Base-by-base conservation (phyloP, 2,888 invertebrate species). In the Calameuta idolon region DNA sequence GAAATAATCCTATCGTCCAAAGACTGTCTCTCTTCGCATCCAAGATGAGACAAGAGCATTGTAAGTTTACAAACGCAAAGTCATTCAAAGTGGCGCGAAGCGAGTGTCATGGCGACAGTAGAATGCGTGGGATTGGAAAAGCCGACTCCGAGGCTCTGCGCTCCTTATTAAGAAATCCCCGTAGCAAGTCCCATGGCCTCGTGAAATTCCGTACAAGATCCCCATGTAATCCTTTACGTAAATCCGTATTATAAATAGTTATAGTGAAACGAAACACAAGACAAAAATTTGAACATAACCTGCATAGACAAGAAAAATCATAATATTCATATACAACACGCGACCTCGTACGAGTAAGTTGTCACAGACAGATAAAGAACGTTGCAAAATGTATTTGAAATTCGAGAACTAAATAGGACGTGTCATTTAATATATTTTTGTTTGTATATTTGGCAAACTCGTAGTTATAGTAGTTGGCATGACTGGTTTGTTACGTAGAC, bases 131-230 rank as follows among this genome's bases (percentile, higher is more conserved):
- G 87, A 83, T 85, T 85, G 84, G 82, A 85, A 85, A 86, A 85
- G 85, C 84, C 82, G 81, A 80, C 80, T 78, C 80, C 82, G 83
- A 83, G 84, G 83, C 85, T 82, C 84, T 81, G 79, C 81, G 83
- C 84, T 83, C 87, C 86, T 86, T 87, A 86, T 87, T 85, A 85
- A 87, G 87, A 85, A 83, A 85, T 83, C 82, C 84, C 80, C 55
- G 55, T 55, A 23, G 55, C 55, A 2, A 55, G 55, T 55, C 2
- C 55, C 55, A 55, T 55, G 55, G 55, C 23, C 55, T 55, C 55
- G 55, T 55, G 55, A 55, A 23, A 23, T 55, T 23, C 55, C 5
- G 9, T 55, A 55, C 55, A 55, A 55, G 55, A 55, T 55, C 55
- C 55, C 23, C 55, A 9, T 55, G 55, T 55, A 55, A 55, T 55